Evolutionary conservation across 2,888 invertebrate genomes (phyloP).

Genomic region (Dermolepida albohirtum): DNA sequence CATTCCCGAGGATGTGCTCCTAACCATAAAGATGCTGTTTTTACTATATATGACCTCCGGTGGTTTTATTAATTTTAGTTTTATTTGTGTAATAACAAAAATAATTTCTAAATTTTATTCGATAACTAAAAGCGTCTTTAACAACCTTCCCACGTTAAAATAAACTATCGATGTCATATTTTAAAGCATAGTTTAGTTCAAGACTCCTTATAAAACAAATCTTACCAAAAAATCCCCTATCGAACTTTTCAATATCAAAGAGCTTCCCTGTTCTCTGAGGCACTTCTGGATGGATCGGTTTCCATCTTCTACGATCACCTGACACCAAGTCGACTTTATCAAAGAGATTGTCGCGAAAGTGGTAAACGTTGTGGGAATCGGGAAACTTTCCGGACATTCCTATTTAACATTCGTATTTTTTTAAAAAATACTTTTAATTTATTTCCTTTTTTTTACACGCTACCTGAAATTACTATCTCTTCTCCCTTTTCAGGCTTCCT

Average conservation of each 20-base stretch:
- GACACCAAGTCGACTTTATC: slow-evolving; percentile 87
- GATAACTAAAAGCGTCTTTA: too few species aligned
- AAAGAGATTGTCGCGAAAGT: slow-evolving; percentile 78
- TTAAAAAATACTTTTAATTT: background rate
- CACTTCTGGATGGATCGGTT: slow-evolving; percentile 71
- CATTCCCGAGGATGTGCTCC: too few species aligned
- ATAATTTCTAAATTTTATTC: too few species aligned
- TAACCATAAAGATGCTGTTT: too few species aligned
- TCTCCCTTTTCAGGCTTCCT: slow-evolving; percentile 2
- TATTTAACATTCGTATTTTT: slow-evolving; percentile 49
- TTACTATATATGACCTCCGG: too few species aligned
- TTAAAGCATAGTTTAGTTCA: too few species aligned
- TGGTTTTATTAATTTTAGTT: too few species aligned
- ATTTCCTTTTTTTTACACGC: background rate
- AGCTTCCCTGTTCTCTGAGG: slow-evolving; percentile 77
- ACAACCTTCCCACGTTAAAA: too few species aligned
- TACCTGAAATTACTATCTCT: slow-evolving; percentile 1
- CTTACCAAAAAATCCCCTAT: slow-evolving; percentile 67
- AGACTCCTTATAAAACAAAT: too few species aligned
- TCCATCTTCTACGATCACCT: slow-evolving; percentile 82
- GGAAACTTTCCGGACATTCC: slow-evolving; percentile 80
- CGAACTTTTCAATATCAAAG: slow-evolving; percentile 67
- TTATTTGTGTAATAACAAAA: too few species aligned
- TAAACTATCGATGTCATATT: too few species aligned
- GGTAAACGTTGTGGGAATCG: slow-evolving; percentile 78